Evolutionary conservation across 2,113 vertebrate genomes (phyloP).

Genomic region (Panurus biarmicus): DNA sequence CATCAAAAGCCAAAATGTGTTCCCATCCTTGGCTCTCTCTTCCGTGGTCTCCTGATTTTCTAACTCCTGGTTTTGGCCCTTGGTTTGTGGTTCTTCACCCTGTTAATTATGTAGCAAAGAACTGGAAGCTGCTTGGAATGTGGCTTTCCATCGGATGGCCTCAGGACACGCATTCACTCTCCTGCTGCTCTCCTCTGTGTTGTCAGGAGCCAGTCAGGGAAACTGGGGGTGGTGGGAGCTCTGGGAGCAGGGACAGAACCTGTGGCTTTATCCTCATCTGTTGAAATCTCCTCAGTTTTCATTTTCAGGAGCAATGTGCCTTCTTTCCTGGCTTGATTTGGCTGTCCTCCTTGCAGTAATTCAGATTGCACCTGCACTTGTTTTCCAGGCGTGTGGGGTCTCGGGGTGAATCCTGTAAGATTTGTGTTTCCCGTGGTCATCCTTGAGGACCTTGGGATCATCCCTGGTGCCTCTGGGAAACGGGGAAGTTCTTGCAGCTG

Average conservation of each 20-base stretch:
- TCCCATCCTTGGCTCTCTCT: background rate
- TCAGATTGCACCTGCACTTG: background rate
- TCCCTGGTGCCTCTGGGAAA: background rate
- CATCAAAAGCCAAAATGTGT: background rate
- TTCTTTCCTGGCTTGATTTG: background rate
- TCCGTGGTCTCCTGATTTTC: background rate
- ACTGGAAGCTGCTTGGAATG: background rate
- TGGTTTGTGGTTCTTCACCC: constrained; percentile 18
- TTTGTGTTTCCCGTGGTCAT: background rate
- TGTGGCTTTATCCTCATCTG: rapidly evolving
- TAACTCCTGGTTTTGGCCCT: background rate
- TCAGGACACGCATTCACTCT: background rate
- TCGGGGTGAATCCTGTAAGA: background rate
- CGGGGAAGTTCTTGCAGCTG: constrained; percentile 17
- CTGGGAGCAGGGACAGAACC: background rate
- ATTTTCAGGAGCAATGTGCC: background rate
- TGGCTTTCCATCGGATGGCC: constrained; percentile 19
- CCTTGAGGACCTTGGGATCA: background rate
- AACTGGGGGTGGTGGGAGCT: background rate
- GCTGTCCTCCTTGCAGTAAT: background rate
- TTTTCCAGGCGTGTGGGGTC: background rate
- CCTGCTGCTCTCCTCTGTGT: background rate
- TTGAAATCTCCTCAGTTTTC: background rate
- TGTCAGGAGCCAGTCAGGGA: background rate
- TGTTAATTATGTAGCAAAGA: background rate